These are phyloP conservation scores for Rhabditoides inermis DNA, from an alignment of 2,888 invertebrate genomes.

Conservation along the genomic window DNA sequence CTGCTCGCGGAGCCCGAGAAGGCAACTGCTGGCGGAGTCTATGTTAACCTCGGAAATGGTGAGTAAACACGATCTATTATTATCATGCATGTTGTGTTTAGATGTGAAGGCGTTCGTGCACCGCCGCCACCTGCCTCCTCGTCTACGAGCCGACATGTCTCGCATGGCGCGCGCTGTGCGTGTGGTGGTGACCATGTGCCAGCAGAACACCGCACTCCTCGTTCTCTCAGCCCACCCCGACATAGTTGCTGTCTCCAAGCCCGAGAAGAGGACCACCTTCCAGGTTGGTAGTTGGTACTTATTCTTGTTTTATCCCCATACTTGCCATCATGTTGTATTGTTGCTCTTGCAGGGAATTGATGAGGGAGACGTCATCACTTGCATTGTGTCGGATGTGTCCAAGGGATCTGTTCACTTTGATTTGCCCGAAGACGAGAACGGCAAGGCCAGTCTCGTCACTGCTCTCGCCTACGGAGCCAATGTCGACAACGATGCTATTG, in stretches of 20 bases:
- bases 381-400: background rate
- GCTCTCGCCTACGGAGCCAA: constrained; percentile 14
- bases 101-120: constrained; percentile 37
- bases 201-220: constrained; percentile 41
- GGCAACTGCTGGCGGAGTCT: constrained; percentile 29
- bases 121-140: constrained; percentile 39
- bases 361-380: constrained; percentile 1
- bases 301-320: too few species aligned
- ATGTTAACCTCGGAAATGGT: constrained; percentile 42
- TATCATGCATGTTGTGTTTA: constrained; percentile 1
- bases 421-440: constrained; percentile 5
- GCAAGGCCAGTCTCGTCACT: constrained; percentile 18
- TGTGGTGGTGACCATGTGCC: constrained; percentile 36
- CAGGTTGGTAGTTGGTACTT: too few species aligned
- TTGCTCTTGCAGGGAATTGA: background rate
- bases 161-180: constrained; percentile 32
- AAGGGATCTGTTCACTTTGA: background rate
- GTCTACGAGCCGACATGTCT: constrained; percentile 36
- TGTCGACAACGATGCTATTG: constrained; percentile 5
- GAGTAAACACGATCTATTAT: background rate
- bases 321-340: too few species aligned
- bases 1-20: constrained; percentile 34
- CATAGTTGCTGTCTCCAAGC: constrained; percentile 39
- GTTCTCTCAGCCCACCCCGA: constrained; percentile 47
- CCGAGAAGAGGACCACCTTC: constrained; percentile 34